Evolutionary conservation across 2,888 invertebrate genomes (phyloP).

Genomic region (Thereva unica): DNA sequence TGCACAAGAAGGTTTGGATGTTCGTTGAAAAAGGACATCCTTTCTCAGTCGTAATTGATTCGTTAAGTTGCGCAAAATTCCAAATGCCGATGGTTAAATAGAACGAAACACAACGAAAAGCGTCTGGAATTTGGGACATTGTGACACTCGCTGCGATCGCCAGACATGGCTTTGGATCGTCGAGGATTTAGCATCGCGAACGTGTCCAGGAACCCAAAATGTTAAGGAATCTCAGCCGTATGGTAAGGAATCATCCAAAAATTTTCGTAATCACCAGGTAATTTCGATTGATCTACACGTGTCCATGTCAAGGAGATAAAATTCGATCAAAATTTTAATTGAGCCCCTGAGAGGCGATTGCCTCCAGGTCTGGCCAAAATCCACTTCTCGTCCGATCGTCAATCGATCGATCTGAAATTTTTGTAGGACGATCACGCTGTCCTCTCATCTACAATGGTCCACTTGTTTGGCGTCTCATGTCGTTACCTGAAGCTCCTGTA

Average conservation of each 20-base stretch:
- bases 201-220: too few relatives aligned
- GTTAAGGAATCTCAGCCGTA: too few relatives aligned
- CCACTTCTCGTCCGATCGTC: slow-evolving; percentile 14
- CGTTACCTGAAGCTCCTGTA: slow-evolving; percentile 1
- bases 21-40: too few relatives aligned
- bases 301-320: slow-evolving; percentile 49
- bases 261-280: slow-evolving; percentile 34
- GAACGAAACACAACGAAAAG: neutral
- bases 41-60: too few relatives aligned
- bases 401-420: neutral
- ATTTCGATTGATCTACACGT: slow-evolving; percentile 38
- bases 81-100: slow-evolving; percentile 1
- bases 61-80: slow-evolving; percentile 1
- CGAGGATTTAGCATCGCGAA: too few relatives aligned
- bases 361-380: slow-evolving; percentile 32
- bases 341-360: slow-evolving; percentile 58
- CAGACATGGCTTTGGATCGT: too few relatives aligned
- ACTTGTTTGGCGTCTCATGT: slow-evolving; percentile 23
- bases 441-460: neutral
- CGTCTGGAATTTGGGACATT: slow-evolving; percentile 22
- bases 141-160: slow-evolving; percentile 1
- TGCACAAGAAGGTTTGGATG: too few relatives aligned
- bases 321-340: slow-evolving; percentile 61
- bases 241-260: slow-evolving; percentile 16
- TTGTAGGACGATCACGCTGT: neutral